Evolutionary conservation across 2,113 vertebrate species (phyloP), one percentile per base, ranked within the genome.

Genomic region (rabbit (Oryctolagus cuniculus)): DNA sequence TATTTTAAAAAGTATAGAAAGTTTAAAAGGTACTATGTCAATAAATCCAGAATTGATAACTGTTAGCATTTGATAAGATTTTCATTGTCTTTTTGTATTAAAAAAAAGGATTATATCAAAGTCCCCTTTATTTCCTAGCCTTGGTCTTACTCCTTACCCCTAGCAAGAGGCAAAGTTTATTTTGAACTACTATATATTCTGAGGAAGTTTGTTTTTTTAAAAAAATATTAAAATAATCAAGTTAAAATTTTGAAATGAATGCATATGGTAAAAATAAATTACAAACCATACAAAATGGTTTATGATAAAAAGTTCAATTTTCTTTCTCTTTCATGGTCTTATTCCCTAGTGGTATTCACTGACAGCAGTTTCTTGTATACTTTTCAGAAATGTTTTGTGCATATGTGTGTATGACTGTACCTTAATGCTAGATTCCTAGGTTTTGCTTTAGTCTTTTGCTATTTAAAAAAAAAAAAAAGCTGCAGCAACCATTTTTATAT

Each of bases 91-190:
- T 81, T 80, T 73, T 61, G 38, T 34, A 29, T 58, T 83, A 36
- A 80, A 92, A 61, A 36, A 53, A 90, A 58, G 27, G 21, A 38
- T 79, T 73, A 63, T 91, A 19, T 69, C 91, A 10, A 80, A 55
- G 7, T 67, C 31, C 11, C 24, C 19, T 27, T 44, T 81, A 79
- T 91, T 73, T 11, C 29, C 25, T 31, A 73, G 5, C 25, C 31
- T 74, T 69, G 74, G 21, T 74, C 9, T 91, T 29, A 74, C 74
- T 67, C 29, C 29, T 91, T 87, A 70, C 9, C 9, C 22, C 36
- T 36, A 91, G 58, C 36, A 19, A 89, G 72, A 92, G 64, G 66
- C 80, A 84, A 51, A 83, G 64, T 92, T 92, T 58, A 70, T 95
- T 89, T 92, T 88, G 70, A 89, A 55, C 3, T 66, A 6, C 3